Evolutionary conservation across 1,140 invertebrate species (phyloP).

Genomic region (Drosophila santomea): DNA sequence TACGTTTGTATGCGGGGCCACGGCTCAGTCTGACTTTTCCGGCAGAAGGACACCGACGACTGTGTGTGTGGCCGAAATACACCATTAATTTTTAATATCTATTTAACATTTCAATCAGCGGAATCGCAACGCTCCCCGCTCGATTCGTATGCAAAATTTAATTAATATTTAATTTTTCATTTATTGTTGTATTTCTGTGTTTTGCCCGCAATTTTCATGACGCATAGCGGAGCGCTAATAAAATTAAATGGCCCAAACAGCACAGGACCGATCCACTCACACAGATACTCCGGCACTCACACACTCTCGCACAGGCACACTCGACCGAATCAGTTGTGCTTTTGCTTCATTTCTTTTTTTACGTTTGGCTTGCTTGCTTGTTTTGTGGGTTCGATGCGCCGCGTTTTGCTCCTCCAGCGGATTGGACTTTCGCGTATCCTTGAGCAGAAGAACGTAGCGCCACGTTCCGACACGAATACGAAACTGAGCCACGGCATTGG

Average conservation of each 20-base stretch:
- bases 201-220: slow-evolving; percentile 41
- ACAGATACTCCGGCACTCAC: slow-evolving; percentile 20
- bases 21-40: slow-evolving; percentile 26
- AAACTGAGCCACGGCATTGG: slow-evolving; percentile 78
- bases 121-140: slow-evolving; percentile 19
- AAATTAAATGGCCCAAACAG: slow-evolving; percentile 64
- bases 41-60: not conserved
- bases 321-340: slow-evolving; percentile 38
- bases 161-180: slow-evolving; percentile 81
- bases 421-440: slow-evolving; percentile 69
- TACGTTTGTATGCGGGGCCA: slow-evolving; percentile 7
- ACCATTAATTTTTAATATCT: slow-evolving; percentile 75
- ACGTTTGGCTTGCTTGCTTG: not conserved
- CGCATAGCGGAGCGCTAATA: slow-evolving; percentile 62
- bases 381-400: slow-evolving; percentile 41
- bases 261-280: slow-evolving; percentile 26
- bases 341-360: slow-evolving; percentile 23
- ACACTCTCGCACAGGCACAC: slow-evolving; percentile 32
- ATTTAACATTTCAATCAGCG: slow-evolving; percentile 75
- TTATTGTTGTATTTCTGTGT: slow-evolving; percentile 75
- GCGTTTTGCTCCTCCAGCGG: slow-evolving; percentile 26
- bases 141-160: slow-evolving; percentile 58
- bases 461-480: slow-evolving; percentile 84
- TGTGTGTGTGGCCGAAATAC: not conserved
- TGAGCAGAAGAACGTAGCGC: slow-evolving; percentile 78